Evolutionary conservation across 2,797 vertebrate genomes (phyloP).

Genomic region (Pristis pectinata): DNA sequence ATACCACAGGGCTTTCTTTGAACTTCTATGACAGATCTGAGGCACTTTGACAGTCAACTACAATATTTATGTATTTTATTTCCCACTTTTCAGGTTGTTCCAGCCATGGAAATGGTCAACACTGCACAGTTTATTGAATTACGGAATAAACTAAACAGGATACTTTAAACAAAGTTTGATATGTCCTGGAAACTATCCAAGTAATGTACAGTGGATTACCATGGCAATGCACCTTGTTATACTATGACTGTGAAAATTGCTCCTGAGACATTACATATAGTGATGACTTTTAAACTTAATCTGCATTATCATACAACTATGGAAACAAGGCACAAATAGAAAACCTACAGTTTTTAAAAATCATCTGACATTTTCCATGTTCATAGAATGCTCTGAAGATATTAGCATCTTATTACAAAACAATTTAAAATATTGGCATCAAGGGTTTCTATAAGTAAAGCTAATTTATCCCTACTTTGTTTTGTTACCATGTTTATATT

Average conservation of each 20-base stretch:
- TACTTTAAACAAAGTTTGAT: not conserved
- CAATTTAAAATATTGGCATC: not conserved
- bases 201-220: not conserved
- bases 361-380: constrained; percentile 7
- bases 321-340: not conserved
- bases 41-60: not conserved
- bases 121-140: not conserved
- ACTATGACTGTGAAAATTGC: not conserved
- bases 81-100: not conserved
- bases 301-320: not conserved
- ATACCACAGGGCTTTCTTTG: not conserved
- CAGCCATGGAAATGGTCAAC: constrained; percentile 29
- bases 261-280: not conserved
- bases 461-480: not conserved
- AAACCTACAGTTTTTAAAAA: not conserved
- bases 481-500: not conserved
- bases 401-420: not conserved
- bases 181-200: not conserved
- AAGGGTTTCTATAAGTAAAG: not conserved
- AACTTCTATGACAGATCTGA: not conserved
- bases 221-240: not conserved
- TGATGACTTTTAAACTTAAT: not conserved
- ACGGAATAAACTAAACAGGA: constrained; percentile 9
- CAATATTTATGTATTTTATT: not conserved
- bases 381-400: not conserved